Percentiles rank a stretch among this genome's conserved stretches.
phyloP scores from a whole-genome alignment of 2,888 invertebrate species.

The Parnassius smintheus region DNA sequence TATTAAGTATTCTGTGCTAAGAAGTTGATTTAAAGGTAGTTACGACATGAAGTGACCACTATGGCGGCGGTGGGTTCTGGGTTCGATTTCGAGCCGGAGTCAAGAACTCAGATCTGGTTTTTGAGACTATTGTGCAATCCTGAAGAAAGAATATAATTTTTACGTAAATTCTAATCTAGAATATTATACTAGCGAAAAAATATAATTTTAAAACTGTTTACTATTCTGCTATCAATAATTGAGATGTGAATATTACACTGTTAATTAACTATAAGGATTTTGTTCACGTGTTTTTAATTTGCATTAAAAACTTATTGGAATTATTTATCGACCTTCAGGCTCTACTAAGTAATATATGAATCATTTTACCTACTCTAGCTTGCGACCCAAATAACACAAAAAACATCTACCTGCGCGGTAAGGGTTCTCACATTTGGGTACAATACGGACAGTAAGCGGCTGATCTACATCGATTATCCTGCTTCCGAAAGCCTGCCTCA shows the following conservation, averaged over 20 bases:
- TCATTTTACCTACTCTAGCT: constrained; percentile 42
- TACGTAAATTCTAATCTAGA: too few species aligned
- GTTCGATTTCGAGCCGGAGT: too few species aligned
- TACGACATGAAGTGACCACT: too few species aligned
- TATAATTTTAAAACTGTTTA: too few species aligned
- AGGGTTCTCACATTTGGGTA: constrained; percentile 57
- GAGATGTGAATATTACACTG: not conserved
- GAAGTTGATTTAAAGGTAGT: too few species aligned
- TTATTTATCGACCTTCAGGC: constrained; percentile 19
- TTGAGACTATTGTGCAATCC: too few species aligned
- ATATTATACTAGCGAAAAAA: too few species aligned
- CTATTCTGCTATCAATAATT: too few species aligned
- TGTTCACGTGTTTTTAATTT: not conserved
- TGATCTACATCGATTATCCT: constrained; percentile 66
- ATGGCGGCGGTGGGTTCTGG: too few species aligned
- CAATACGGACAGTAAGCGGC: constrained; percentile 58
- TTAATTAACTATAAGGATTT: not conserved
- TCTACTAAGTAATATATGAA: constrained; percentile 31
- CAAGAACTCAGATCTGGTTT: too few species aligned
- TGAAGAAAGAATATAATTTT: too few species aligned
- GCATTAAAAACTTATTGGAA: constrained; percentile 17
- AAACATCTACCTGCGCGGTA: constrained; percentile 71
- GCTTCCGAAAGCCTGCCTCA: constrained; percentile 48
- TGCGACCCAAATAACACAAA: constrained; percentile 67
- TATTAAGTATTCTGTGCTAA: too few species aligned